phyloP scores from a whole-genome alignment of 2,113 vertebrate genomes.

The Psittacula cyanocephala region DNA sequence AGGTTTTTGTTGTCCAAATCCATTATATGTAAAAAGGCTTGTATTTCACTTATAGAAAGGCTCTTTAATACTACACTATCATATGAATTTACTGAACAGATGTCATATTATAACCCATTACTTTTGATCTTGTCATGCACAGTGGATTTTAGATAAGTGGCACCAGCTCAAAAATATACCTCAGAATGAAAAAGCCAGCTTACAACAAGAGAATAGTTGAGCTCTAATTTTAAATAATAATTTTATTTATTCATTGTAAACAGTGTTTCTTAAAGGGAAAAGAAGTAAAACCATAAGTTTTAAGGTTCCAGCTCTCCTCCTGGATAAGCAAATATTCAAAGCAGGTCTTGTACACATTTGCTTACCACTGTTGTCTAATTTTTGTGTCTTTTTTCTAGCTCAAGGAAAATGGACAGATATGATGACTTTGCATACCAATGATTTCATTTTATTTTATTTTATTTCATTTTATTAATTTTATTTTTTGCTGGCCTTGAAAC shows the following conservation, averaged over 20 bases:
- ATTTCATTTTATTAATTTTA: background rate
- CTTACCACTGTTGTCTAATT: background rate
- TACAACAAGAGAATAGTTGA: background rate
- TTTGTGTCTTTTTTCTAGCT: background rate
- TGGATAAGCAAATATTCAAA: background rate
- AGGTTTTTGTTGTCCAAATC: background rate
- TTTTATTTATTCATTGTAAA: background rate
- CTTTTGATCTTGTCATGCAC: background rate
- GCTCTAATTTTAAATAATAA: background rate
- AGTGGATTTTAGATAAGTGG: background rate
- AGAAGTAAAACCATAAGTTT: background rate
- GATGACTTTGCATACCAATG: background rate
- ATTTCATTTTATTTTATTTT: background rate
- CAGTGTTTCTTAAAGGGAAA: background rate
- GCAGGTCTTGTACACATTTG: background rate
- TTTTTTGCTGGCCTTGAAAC: background rate
- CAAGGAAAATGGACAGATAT: background rate
- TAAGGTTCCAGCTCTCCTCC: background rate
- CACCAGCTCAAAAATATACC: background rate
- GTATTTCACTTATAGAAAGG: background rate
- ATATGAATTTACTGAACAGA: background rate
- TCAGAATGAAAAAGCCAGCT: background rate
- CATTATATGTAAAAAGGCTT: background rate
- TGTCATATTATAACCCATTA: background rate
- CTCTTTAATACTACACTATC: background rate